These are phyloP conservation scores for Tetraodon nigroviridis DNA, from an alignment of 2,113 vertebrate genomes.

Conservation along the genomic window DNA sequence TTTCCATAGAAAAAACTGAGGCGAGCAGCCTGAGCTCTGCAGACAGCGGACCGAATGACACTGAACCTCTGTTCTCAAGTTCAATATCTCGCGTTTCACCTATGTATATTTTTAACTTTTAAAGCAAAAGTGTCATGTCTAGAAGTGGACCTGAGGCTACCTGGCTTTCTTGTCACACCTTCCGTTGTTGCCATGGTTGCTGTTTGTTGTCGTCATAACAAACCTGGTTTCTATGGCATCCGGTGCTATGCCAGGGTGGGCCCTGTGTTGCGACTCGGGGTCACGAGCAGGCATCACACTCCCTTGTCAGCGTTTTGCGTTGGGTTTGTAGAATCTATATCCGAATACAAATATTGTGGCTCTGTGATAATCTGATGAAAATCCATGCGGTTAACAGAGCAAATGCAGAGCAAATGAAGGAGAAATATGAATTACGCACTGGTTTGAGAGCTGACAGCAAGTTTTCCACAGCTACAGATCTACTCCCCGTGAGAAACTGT, in stretches of 20 bases:
- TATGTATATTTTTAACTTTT: slow-evolving; percentile 51
- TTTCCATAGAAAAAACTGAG: slow-evolving; percentile 51
- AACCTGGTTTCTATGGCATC: slow-evolving; percentile 43
- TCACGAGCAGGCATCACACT: slow-evolving; percentile 64
- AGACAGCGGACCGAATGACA: slow-evolving; percentile 12
- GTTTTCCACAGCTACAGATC: too few relatives aligned
- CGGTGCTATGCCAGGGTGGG: slow-evolving; percentile 8
- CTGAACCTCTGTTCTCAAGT: slow-evolving; percentile 36
- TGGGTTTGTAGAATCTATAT: slow-evolving; percentile 40
- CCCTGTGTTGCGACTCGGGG: slow-evolving; percentile 17
- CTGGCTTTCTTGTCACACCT: slow-evolving; percentile 57
- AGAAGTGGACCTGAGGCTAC: slow-evolving; percentile 45
- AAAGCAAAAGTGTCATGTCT: slow-evolving; percentile 56
- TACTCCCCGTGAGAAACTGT: too few relatives aligned
- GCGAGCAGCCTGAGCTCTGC: slow-evolving; percentile 24
- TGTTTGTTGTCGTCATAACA: slow-evolving; percentile 72
- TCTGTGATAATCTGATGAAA: too few relatives aligned
- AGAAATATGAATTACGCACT: neutral
- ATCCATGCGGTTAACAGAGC: neutral
- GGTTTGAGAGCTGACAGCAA: neutral
- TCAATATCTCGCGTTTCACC: slow-evolving; percentile 38
- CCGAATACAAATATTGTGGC: slow-evolving; percentile 37
- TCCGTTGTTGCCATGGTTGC: slow-evolving; percentile 62
- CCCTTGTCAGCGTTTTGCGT: slow-evolving; percentile 34
- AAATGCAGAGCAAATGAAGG: slow-evolving; percentile 4